Conservation (phyloP, 2,888 invertebrate species). For the Sclerodermus sp. region DNA sequence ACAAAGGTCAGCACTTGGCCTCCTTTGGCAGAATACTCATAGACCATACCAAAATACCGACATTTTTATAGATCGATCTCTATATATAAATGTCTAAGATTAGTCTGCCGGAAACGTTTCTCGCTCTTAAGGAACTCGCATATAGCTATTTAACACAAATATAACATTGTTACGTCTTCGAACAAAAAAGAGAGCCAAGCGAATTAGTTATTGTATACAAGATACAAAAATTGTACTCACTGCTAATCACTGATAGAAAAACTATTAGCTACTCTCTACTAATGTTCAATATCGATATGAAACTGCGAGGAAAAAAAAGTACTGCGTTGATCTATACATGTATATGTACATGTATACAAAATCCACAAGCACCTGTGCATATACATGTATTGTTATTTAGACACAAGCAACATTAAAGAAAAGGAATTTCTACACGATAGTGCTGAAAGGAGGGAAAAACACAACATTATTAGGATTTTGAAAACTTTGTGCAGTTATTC, state of each 20-base stretch:
- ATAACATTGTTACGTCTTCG: slow-evolving; percentile 16
- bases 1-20: too few species aligned
- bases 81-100: slow-evolving; percentile 31
- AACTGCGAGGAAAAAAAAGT: slow-evolving; percentile 7
- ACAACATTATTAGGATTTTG: slow-evolving; percentile 26
- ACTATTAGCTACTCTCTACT: slow-evolving; percentile 28
- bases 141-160: slow-evolving; percentile 20
- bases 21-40: slow-evolving; percentile 33
- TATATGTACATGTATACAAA: too few species aligned
- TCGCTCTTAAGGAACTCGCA: slow-evolving; percentile 27
- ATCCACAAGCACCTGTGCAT: too few species aligned
- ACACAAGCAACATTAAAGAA: too few species aligned
- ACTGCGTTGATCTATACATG: too few species aligned
- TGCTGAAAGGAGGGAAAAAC: slow-evolving; percentile 9
- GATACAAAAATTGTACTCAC: slow-evolving; percentile 25
- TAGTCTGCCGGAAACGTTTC: slow-evolving; percentile 28
- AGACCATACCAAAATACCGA: slow-evolving; percentile 27
- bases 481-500: slow-evolving; percentile 33
- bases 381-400: too few species aligned
- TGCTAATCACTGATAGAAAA: slow-evolving; percentile 29
- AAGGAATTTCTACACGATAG: slow-evolving; percentile 21
- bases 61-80: slow-evolving; percentile 36
- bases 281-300: slow-evolving; percentile 15
- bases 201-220: slow-evolving; percentile 11
- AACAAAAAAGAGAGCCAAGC: neutral